phyloP scores from a whole-genome alignment of 2,888 invertebrate species.

The Ellobium chinense region DNA sequence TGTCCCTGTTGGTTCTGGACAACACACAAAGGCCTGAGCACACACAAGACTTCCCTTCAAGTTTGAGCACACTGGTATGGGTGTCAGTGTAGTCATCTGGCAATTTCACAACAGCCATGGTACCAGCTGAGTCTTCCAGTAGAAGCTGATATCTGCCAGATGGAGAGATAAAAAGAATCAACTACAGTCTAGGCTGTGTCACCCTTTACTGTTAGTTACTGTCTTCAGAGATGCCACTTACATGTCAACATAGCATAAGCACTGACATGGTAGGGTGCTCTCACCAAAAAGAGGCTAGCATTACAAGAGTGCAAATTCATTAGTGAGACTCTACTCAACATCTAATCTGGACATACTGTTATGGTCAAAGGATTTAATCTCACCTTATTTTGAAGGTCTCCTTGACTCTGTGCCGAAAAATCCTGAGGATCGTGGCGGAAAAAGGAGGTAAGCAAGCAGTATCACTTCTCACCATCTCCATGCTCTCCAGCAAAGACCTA shows the following conservation, averaged over 20 bases:
- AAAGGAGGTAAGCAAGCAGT: constrained; percentile 6
- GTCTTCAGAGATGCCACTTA: neutral
- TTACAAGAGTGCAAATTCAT: neutral
- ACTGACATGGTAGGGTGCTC: too few species aligned
- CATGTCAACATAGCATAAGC: neutral
- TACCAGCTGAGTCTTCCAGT: constrained; percentile 14
- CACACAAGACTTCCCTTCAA: neutral
- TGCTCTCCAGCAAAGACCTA: constrained; percentile 10
- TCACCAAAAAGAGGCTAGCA: too few species aligned
- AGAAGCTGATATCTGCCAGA: constrained; percentile 1
- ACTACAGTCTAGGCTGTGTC: neutral
- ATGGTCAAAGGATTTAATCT: neutral
- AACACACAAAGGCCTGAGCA: neutral
- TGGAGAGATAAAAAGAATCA: too few species aligned
- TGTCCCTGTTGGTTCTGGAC: constrained; percentile 22
- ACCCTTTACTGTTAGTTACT: neutral
- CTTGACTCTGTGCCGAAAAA: constrained; percentile 2
- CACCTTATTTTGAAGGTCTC: constrained; percentile 2
- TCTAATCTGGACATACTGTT: neutral
- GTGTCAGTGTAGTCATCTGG: neutral
- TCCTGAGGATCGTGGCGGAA: constrained; percentile 15
- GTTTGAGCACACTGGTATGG: neutral
- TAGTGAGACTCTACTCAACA: neutral
- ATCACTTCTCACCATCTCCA: neutral
- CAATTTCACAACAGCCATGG: neutral